phyloP scores from a whole-genome alignment of 2,888 invertebrate species.

The Hecatera dysodea region DNA sequence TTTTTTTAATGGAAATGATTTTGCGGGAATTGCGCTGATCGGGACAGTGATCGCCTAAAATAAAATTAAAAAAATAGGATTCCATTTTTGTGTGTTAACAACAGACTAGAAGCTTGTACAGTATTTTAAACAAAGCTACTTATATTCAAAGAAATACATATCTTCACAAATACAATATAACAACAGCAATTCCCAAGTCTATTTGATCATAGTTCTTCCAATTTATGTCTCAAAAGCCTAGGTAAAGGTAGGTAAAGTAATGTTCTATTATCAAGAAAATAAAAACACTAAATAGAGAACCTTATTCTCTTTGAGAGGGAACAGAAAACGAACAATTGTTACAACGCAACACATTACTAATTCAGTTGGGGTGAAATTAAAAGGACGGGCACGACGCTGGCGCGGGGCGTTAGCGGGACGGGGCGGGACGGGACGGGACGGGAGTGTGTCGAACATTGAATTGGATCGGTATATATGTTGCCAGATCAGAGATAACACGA shows the following conservation, averaged over 20 bases:
- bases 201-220: not conserved
- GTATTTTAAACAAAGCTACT: not conserved
- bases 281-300: conserved; percentile 33
- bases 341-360: conserved; percentile 52
- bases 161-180: not conserved
- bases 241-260: conserved; percentile 6
- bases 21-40: not conserved
- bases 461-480: conserved; percentile 11
- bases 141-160: not conserved
- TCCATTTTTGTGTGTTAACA: not conserved
- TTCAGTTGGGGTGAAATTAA: conserved; percentile 63
- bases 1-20: conserved; percentile 7
- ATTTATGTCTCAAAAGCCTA: conserved; percentile 2
- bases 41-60: not conserved
- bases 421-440: conserved; percentile 1
- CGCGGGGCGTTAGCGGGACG: conserved; percentile 2
- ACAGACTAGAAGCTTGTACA: not conserved
- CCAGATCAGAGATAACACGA: not conserved
- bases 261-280: conserved; percentile 19
- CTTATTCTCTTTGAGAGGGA: conserved; percentile 30
- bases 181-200: not conserved
- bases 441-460: conserved; percentile 24
- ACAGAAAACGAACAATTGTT: conserved; percentile 31
- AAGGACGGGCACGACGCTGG: conserved; percentile 24
- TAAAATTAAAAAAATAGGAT: not conserved